These are phyloP conservation scores for Poecilia wingei DNA, from an alignment of 2,797 vertebrate species.

Conservation along the genomic window DNA sequence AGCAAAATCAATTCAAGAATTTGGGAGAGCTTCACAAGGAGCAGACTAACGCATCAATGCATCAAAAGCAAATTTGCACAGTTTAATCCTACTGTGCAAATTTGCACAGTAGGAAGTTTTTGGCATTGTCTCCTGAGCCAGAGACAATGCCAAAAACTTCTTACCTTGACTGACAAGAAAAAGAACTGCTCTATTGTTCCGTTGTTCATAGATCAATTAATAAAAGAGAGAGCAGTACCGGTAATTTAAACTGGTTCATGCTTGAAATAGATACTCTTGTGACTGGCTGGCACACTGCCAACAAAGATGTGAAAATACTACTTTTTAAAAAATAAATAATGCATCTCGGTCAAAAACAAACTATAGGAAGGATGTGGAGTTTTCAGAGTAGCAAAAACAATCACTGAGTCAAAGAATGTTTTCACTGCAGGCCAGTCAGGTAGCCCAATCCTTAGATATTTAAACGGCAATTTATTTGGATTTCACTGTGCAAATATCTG, in stretches of 20 bases:
- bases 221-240: background rate
- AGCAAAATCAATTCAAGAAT: background rate
- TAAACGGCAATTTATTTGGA: slow-evolving; percentile 56
- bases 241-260: slow-evolving; percentile 18
- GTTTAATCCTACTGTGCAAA: background rate
- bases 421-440: background rate
- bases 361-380: background rate
- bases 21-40: background rate
- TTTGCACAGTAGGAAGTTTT: no score
- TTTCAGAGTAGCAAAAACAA: background rate
- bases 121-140: no score
- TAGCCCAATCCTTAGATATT: slow-evolving; percentile 39
- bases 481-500: slow-evolving; percentile 42
- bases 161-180: background rate
- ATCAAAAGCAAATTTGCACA: background rate
- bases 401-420: background rate
- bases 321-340: background rate
- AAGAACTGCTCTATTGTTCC: background rate
- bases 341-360: background rate
- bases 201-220: background rate
- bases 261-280: slow-evolving; percentile 8
- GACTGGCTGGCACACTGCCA: background rate
- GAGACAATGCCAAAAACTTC: background rate
- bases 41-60: background rate
- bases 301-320: background rate